These are phyloP conservation scores for Cyanoramphus novaezelandiae DNA, from an alignment of 2,113 vertebrate species.

Conservation along the genomic window DNA sequence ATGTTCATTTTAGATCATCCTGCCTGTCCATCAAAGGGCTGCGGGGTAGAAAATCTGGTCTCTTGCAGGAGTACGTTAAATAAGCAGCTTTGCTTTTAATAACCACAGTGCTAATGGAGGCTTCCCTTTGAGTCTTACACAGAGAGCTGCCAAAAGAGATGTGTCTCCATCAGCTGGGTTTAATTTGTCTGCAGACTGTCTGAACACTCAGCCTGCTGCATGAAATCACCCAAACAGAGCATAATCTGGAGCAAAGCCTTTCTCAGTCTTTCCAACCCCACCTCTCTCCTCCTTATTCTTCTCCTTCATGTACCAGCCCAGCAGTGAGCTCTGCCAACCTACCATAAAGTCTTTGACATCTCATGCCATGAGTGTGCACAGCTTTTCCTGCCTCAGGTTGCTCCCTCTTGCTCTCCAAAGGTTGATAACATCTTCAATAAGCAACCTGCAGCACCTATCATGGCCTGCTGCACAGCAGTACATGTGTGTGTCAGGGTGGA, in stretches of 20 bases:
- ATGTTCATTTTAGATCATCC: background rate
- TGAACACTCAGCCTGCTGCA: background rate
- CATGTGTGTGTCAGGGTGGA: background rate
- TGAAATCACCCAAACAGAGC: background rate
- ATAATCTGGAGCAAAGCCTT: background rate
- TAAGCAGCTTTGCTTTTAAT: background rate
- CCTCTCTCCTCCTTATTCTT: background rate
- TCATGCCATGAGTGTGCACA: fast-evolving
- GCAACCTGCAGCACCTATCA: background rate
- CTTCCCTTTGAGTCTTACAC: background rate
- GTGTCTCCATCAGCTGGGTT: fast-evolving
- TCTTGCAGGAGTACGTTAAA: background rate
- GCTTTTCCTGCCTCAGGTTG: background rate
- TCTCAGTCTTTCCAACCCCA: background rate
- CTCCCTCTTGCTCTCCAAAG: background rate
- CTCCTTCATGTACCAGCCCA: background rate
- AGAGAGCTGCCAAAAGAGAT: background rate
- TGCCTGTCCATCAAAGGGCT: background rate
- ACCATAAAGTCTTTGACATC: fast-evolving
- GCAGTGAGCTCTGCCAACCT: background rate
- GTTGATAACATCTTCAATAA: background rate
- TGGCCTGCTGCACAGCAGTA: background rate
- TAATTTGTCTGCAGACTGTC: background rate
- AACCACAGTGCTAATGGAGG: fast-evolving
- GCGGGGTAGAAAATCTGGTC: background rate